Evolutionary conservation across 2,797 vertebrate species (phyloP), one percentile per base, ranked within the genome.

Genomic region (Enteromius viviparus): DNA sequence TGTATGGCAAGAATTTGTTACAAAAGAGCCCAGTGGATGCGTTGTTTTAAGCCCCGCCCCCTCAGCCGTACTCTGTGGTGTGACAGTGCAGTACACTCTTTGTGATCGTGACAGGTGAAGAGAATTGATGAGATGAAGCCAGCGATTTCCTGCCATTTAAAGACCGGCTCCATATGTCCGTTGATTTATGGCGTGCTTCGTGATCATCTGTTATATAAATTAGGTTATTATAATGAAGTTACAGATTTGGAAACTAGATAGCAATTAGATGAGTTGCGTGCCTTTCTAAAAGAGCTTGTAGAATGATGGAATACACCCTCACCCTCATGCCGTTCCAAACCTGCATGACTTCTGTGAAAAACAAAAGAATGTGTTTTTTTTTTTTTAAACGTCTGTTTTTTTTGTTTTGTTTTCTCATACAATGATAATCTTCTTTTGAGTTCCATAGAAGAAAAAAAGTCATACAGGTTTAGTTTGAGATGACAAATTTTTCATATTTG

Each of bases 161-260:
- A 83, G 84, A 65, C 84, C 85, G 87, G 87, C 79, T 88, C 87
- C 82, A 85, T 88, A 88, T 86, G 80, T 85, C 66, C 69, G 76
- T 89, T 92, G 91, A 92, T 90, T 89, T 85, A 92, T 90, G 86
- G 84, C 80, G 84, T 87, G 84, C 89, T 91, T 90, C 83, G 72
- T 80, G 85, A 89, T 85, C 88, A 91, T 92, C 89, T 91, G 87
- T 91, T 91, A 87, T 85, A 90, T 88, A 86, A 90, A 92, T 93
- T 89, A 90, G 85, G 88, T 93, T 93, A 91, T 87, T 68, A 80
- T 92, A 91, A 92, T 91, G 84, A 51, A 86, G 88, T 93, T 92
- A 72, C 2, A 29, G 77, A 80, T 88, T 85, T 75, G 84, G 80
- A 84, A 84, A 85, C 75, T 77, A 76, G 85, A 84, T 84, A 51